Percentiles rank a stretch among this genome's conserved stretches.
Conservation (phyloP, 2,113 vertebrate species). For the Platichthys flesus region DNA sequence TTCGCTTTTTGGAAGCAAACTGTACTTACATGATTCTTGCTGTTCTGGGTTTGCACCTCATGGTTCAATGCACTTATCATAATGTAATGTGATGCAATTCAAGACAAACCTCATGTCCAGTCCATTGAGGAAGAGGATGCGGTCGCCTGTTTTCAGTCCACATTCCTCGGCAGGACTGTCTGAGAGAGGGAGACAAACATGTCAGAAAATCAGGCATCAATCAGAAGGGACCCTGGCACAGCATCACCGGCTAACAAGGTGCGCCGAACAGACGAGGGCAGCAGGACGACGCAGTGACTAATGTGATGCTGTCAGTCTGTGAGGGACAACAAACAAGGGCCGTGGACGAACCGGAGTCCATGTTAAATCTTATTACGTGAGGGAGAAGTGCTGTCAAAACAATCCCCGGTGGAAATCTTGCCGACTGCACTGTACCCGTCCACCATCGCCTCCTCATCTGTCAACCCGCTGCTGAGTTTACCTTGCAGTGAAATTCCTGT, state of each 20-base stretch:
- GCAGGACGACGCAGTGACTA: conserved; percentile 37
- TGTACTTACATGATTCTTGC: not conserved
- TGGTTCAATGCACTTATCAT: no score
- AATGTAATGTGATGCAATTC: not conserved
- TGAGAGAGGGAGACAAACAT: conserved; percentile 62
- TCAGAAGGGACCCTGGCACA: conserved; percentile 5
- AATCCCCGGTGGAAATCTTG: conserved; percentile 32
- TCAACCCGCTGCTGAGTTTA: conserved; percentile 27
- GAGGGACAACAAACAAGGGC: conserved; percentile 46
- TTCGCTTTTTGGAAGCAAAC: no score
- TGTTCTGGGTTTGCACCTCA: no score
- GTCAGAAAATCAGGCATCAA: conserved; percentile 29
- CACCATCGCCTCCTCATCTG: conserved; percentile 45
- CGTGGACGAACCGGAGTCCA: conserved; percentile 22
- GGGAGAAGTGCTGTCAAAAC: conserved; percentile 64
- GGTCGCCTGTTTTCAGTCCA: conserved; percentile 92
- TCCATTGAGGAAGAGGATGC: conserved; percentile 96
- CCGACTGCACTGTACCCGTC: no score
- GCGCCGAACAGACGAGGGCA: conserved; percentile 32
- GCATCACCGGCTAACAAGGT: conserved; percentile 45
- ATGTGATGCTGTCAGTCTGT: conserved; percentile 58
- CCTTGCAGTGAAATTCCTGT: conserved; percentile 2
- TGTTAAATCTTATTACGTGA: conserved; percentile 58
- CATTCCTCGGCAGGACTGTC: conserved; percentile 96
- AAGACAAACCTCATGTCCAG: conserved; percentile 95